Conservation (phyloP, 2,888 invertebrate species). For the Coremacera marginata region DNA sequence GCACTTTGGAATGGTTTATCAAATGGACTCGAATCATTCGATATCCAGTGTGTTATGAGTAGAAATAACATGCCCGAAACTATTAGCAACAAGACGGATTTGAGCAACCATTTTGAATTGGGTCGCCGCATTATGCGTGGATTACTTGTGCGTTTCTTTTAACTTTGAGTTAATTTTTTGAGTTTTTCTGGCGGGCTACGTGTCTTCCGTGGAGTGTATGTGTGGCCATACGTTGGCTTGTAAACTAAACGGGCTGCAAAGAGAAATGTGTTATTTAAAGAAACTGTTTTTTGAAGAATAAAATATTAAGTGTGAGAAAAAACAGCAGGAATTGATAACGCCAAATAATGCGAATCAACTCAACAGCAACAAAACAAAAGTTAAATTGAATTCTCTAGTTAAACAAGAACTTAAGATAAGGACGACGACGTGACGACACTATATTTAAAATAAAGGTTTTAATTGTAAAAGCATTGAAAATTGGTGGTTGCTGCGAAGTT, state of each 20-base stretch:
- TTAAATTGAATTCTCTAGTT: slow-evolving; percentile 5
- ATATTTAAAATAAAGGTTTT: too few species aligned
- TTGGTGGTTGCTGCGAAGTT: too few species aligned
- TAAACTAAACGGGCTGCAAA: slow-evolving; percentile 1
- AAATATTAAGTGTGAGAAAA: neutral
- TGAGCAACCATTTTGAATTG: slow-evolving; percentile 64
- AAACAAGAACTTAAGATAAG: neutral
- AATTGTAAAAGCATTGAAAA: too few species aligned
- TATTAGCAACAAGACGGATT: slow-evolving; percentile 57
- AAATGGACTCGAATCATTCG: slow-evolving; percentile 61
- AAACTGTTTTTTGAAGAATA: too few species aligned
- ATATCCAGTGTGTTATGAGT: slow-evolving; percentile 62
- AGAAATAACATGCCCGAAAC: slow-evolving; percentile 60
- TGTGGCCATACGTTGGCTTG: neutral
- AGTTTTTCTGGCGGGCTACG: neutral
- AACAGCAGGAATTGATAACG: neutral
- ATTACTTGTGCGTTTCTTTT: neutral
- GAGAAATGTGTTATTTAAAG: neutral
- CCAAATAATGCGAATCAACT: neutral
- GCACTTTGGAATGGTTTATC: slow-evolving; percentile 50
- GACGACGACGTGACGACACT: neutral
- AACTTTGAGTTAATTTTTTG: neutral
- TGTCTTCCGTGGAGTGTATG: neutral
- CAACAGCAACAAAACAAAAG: neutral
- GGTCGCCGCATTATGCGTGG: slow-evolving; percentile 60